Base-by-base conservation (phyloP, 2,113 vertebrate genomes). In the Tenrec ecaudatus region DNA sequence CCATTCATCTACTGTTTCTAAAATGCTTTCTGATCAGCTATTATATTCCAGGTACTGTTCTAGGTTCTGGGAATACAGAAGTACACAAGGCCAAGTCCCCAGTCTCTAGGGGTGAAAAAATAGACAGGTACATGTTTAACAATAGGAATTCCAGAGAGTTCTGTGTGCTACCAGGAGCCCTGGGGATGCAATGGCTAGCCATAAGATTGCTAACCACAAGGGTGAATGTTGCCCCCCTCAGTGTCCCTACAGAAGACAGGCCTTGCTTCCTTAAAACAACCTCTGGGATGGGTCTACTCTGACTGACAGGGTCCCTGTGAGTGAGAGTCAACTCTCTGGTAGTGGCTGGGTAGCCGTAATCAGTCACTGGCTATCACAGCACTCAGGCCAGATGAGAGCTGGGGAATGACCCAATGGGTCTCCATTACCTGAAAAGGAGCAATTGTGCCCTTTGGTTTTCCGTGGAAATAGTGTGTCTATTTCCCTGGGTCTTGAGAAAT, bases 81-180 rank as follows among this genome's bases (percentile, higher is more conserved):
- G 17, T 15, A 15, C 89, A 47, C 20, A 36, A 53, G 43, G 16
- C 14, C 27, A 17, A 69, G 57, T 14, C 64, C 58, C 27, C 71
- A 31, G 9, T 89, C 60, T 75, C 57, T 31, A n/a, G 57, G n/a
- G 57, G 16, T 47, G 47, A 66, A 62, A 66, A 36, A 71, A 82
- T 2, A 69, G 43, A 77, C 1, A 11, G 66, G 22, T 64, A 47
- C 88, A 12, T 62, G 19, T 27, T 73, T 64, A 60, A 20, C 40
- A 60, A 12, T 40, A 77, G 78, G 78, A 87, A 33, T 33, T 89
- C 78, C 53, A 25, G n/a, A 68, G 57, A 89, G 25, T 29, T 84
- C 36, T 57, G 12, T 29, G 20, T 86, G 80, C 76, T 47, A 1
- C 33, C 36, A 73, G 17, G 68, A 68, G 31, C 31, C 31, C 68